A percentile compares a stretch with the other conserved stretches of the same genome.
Evolutionary conservation across 2,113 vertebrate species (phyloP).

Genomic region (Canis aureus): DNA sequence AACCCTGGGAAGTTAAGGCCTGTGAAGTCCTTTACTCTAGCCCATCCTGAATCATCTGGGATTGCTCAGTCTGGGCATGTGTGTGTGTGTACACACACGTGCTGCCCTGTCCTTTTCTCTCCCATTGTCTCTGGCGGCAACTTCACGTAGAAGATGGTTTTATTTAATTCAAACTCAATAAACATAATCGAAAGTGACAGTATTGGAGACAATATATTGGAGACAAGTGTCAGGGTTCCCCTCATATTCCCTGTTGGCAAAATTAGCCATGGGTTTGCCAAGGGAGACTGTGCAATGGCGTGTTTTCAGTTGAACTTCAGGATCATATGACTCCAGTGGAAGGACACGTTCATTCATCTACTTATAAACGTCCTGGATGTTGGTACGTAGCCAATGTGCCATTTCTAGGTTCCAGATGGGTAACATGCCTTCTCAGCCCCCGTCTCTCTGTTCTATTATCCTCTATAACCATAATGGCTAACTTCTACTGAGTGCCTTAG

Average conservation of each 20-base stretch:
- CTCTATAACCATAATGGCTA: neutral
- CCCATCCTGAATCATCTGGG: neutral
- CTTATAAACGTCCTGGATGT: neutral
- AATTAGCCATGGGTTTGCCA: conserved; percentile 14
- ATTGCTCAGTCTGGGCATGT: neutral
- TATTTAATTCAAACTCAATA: conserved; percentile 24
- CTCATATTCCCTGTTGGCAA: neutral
- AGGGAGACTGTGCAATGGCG: neutral
- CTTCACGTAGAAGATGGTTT: neutral
- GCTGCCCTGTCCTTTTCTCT: neutral
- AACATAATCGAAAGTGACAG: neutral
- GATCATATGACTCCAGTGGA: neutral
- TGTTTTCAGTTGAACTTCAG: neutral
- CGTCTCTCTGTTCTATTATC: neutral
- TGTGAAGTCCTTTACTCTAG: neutral
- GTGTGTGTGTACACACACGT: neutral
- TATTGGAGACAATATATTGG: neutral
- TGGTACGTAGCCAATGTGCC: neutral
- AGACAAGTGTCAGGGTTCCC: neutral
- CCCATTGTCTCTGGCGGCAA: neutral
- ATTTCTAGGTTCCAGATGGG: neutral
- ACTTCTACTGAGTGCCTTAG: neutral
- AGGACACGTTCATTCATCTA: neutral
- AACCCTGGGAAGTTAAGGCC: conserved; percentile 49
- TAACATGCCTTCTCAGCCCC: neutral